Evolutionary conservation across 2,888 invertebrate genomes (phyloP).

Genomic region (Sipha maydis): DNA sequence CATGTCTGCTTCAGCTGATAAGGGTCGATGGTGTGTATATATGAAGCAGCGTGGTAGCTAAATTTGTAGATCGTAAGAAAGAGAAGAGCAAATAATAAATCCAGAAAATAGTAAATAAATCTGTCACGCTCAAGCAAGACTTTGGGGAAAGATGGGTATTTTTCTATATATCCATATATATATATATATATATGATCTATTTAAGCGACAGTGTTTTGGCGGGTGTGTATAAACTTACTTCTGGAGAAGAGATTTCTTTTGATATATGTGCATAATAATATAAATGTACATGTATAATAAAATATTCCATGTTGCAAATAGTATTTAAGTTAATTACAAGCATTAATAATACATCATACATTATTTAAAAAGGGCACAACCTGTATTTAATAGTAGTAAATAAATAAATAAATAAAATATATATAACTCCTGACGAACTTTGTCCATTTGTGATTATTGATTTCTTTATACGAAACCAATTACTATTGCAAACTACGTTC

Average conservation of each 20-base stretch:
- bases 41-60: not conserved
- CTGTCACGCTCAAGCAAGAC: not conserved
- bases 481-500: not conserved
- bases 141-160: not conserved
- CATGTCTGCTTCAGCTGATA: slow-evolving; percentile 11
- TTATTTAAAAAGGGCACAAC: too few species aligned
- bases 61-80: not conserved
- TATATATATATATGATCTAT: not conserved
- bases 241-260: too few species aligned
- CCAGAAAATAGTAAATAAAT: slow-evolving; percentile 17
- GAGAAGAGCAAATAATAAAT: slow-evolving; percentile 5
- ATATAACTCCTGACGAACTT: not conserved
- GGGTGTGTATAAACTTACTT: too few species aligned
- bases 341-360: too few species aligned
- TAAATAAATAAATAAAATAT: too few species aligned
- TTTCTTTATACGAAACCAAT: not conserved
- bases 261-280: not conserved
- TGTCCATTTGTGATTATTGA: not conserved
- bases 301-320: too few species aligned
- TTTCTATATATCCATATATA: too few species aligned
- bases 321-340: too few species aligned
- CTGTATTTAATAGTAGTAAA: too few species aligned
- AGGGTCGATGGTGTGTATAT: not conserved
- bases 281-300: too few species aligned
- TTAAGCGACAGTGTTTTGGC: too few species aligned